Conservation (phyloP, 2,888 invertebrate genomes). For the Galeopsomyia nigrocyanea region DNA sequence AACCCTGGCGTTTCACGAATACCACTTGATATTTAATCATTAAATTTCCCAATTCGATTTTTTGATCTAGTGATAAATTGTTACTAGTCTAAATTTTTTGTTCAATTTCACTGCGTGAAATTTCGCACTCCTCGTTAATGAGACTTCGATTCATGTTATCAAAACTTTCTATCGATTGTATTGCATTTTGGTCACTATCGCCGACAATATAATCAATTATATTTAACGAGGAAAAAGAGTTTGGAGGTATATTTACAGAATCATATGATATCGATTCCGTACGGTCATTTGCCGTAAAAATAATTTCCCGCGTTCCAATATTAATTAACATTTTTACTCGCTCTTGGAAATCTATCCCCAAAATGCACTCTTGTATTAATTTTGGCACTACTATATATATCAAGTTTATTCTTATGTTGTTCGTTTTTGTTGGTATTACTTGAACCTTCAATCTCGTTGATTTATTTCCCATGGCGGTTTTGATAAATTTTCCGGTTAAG, state of each 20-base stretch:
- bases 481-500: neutral
- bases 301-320: neutral
- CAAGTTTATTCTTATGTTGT: no score
- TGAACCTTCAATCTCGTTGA: constrained; percentile 14
- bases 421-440: neutral
- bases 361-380: neutral
- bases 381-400: neutral
- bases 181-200: no score
- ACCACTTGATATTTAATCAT: neutral
- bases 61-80: neutral
- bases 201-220: no score
- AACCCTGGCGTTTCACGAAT: neutral
- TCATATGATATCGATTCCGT: neutral
- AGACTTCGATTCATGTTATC: no score
- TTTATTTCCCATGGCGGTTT: constrained; percentile 9
- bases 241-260: neutral
- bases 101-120: neutral
- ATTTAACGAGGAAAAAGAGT: no score
- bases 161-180: no score
- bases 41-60: neutral
- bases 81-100: neutral
- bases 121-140: no score
- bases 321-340: neutral
- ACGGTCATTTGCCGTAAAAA: no score
- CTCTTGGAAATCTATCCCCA: neutral